Conservation (phyloP, 1,140 invertebrate genomes). For the Meloidogyne hapla region DNA sequence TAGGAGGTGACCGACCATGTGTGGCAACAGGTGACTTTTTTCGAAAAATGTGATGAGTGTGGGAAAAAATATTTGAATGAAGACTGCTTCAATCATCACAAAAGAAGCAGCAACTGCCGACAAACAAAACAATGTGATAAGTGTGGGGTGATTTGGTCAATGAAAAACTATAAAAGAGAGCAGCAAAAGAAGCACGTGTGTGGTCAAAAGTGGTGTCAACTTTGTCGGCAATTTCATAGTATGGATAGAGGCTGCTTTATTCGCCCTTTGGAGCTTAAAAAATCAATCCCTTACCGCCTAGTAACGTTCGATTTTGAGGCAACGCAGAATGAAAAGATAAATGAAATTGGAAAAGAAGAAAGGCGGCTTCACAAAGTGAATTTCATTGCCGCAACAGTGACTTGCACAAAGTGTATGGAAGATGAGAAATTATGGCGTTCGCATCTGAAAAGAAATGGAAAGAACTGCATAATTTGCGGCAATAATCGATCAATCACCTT, state of each 20-base stretch:
- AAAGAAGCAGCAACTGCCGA: not conserved
- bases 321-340: not conserved
- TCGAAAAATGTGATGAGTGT: not conserved
- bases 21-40: too few species aligned
- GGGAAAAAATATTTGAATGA: not conserved
- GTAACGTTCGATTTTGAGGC: not conserved
- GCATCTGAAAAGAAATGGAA: too few species aligned
- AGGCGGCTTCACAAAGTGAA: not conserved
- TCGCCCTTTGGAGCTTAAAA: not conserved
- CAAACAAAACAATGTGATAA: not conserved
- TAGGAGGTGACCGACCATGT: not conserved
- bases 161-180: not conserved
- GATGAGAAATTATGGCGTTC: not conserved
- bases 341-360: not conserved
- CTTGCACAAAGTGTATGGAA: constrained; percentile 4
- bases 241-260: constrained; percentile 3
- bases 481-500: too few species aligned
- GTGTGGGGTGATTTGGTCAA: constrained; percentile 5
- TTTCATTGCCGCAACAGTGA: not conserved
- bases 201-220: not conserved
- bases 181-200: not conserved
- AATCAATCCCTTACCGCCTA: not conserved
- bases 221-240: not conserved
- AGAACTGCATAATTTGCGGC: too few species aligned
- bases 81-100: constrained; percentile 13